Base-by-base conservation (phyloP, 2,113 vertebrate species). In the Grus americana region DNA sequence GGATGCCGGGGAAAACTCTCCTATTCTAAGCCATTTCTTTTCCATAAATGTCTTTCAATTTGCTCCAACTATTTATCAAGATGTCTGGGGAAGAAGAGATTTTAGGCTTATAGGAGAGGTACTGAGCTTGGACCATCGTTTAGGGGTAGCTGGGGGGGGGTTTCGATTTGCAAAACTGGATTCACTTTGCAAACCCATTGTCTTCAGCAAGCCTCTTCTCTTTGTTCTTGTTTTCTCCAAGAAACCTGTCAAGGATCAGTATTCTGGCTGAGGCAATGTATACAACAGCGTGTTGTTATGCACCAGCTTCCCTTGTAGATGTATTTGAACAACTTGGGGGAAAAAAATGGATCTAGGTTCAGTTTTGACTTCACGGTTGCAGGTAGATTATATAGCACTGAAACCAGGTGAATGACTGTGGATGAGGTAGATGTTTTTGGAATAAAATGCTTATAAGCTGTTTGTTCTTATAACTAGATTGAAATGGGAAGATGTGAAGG, bases 141-240 rank as follows among this genome's bases (percentile, higher is more conserved):
- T 55, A 34, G 12, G 9, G 6, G 5, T 44, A 63, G n/a, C 32
- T 86, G 34, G 0, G 0, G 0, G 38, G 38, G 38, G 38, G 38
- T 68, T 72, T 38, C 34, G n/a, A 26, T 44, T 82, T 79, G 30
- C 34, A 58, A 88, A 88, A 86, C 29, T 27, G 21, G 8, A 63
- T 75, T 79, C 3, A 7, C 27, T 76, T 92, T 88, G 50, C 49
- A 83, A 83, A 15, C 8, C 6, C 2, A 1, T 62, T 88, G 42
- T 54, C 17, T 59, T 46, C 67, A 73, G 58, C 18, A 54, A 44
- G 34, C 26, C 17, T 62, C 4, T 27, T 90, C 9, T 54, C 29
- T 71, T 91, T 3, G 0, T 79, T 61, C 40, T 58, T 74, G 14
- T 86, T 83, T 79, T 82, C 49, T 70, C 73, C 47, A 73, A 5